These are phyloP conservation scores for Pycnonotus jocosus DNA, from an alignment of 2,113 vertebrate species.

Conservation along the genomic window DNA sequence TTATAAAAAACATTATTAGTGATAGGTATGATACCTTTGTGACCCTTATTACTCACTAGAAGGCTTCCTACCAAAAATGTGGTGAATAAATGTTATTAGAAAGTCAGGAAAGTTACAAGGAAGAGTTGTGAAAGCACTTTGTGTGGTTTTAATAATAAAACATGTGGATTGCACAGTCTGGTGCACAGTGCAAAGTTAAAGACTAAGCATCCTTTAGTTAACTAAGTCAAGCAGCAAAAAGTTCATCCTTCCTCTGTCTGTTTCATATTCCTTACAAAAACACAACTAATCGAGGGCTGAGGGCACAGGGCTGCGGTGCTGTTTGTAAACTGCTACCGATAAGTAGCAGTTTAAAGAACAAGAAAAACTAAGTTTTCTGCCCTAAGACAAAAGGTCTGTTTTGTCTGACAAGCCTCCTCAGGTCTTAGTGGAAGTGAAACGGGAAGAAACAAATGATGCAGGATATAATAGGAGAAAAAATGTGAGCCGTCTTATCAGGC, in stretches of 20 bases:
- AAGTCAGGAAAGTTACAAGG: not conserved
- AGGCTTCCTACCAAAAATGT: not conserved
- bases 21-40: not conserved
- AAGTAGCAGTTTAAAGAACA: not conserved
- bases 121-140: not conserved
- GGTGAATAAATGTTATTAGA: not conserved
- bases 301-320: not conserved
- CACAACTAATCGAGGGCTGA: not conserved
- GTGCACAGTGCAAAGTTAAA: not conserved
- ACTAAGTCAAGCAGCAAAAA: not conserved
- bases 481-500: not conserved
- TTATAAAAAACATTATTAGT: not conserved
- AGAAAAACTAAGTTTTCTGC: not conserved
- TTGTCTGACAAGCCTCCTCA: not conserved
- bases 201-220: not conserved
- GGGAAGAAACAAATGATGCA: not conserved
- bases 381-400: not conserved
- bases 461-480: not conserved
- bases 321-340: not conserved
- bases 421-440: not conserved
- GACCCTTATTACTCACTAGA: not conserved
- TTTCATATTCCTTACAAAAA: not conserved
- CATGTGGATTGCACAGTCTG: not conserved
- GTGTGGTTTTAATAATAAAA: not conserved
- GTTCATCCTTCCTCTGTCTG: not conserved